A percentile compares a stretch with the other conserved stretches of the same genome.
phyloP scores from a whole-genome alignment of 2,888 invertebrate species.

The Nysson spinosus region DNA sequence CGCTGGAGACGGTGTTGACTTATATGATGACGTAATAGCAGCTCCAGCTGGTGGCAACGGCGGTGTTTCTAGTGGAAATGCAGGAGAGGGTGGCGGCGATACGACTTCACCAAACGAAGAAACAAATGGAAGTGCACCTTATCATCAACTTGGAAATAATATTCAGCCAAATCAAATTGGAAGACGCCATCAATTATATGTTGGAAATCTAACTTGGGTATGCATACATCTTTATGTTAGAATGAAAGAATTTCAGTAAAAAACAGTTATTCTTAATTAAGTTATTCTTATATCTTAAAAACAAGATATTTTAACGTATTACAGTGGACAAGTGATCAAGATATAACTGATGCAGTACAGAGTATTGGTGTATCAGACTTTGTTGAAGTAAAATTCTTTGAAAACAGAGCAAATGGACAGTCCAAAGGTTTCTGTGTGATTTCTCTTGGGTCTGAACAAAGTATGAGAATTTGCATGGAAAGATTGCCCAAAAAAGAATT shows the following conservation, averaged over 20 bases:
- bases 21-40: constrained; percentile 97
- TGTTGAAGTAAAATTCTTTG: constrained; percentile 99
- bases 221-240: constrained; percentile 3
- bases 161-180: constrained; percentile 84
- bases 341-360: constrained; percentile 93
- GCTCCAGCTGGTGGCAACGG: constrained; percentile 81
- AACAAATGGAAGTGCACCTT: constrained; percentile 84
- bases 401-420: constrained; percentile 98
- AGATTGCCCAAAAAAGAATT: constrained; percentile 96
- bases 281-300: neutral
- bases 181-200: constrained; percentile 93
- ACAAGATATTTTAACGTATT: constrained; percentile 73
- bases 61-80: constrained; percentile 69
- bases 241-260: neutral
- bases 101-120: constrained; percentile 83
- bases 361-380: constrained; percentile 95
- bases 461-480: constrained; percentile 93
- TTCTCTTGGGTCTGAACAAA: constrained; percentile 94
- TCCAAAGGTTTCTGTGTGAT: constrained; percentile 99
- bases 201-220: constrained; percentile 99
- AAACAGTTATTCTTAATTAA: neutral
- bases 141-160: constrained; percentile 85
- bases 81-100: constrained; percentile 79
- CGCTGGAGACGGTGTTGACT: constrained; percentile 92
- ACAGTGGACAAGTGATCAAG: constrained; percentile 99